phyloP scores from a whole-genome alignment of 2,113 vertebrate genomes.

The Toxotes chatareus region DNA sequence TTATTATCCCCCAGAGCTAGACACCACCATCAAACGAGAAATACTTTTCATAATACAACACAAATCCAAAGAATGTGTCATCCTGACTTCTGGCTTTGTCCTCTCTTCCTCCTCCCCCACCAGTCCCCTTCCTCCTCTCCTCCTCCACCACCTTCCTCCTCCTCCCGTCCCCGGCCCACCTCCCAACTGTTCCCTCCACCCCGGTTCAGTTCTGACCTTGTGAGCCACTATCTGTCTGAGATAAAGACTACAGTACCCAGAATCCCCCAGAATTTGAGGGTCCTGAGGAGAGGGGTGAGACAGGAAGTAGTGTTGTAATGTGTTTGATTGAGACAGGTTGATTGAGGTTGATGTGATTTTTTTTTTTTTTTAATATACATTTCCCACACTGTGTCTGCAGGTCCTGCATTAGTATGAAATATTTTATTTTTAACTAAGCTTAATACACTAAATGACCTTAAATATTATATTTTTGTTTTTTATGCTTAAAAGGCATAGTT shows the following conservation, averaged over 20 bases:
- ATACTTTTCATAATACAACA: neutral
- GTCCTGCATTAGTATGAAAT: neutral
- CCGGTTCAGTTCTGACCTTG: conserved; percentile 91
- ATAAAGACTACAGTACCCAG: conserved; percentile 94
- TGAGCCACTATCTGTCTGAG: conserved; percentile 95
- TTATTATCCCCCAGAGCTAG: neutral
- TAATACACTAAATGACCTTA: neutral
- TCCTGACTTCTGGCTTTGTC: conserved; percentile 79
- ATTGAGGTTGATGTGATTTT: conserved; percentile 30
- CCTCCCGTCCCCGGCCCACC: conserved; percentile 86
- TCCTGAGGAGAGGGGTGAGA: conserved; percentile 97
- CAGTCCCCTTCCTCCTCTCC: conserved; percentile 71
- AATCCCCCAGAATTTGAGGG: conserved; percentile 92
- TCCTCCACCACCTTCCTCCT: conserved; percentile 85
- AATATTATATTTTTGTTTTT: neutral
- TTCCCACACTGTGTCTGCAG: conserved; percentile 59
- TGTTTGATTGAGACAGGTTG: conserved; percentile 38
- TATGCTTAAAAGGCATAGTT: neutral
- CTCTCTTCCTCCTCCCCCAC: conserved; percentile 80
- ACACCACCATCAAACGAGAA: neutral
- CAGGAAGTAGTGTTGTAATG: conserved; percentile 35
- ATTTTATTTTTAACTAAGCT: neutral
- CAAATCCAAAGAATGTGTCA: neutral
- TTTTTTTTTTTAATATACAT: neutral
- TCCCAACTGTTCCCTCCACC: conserved; percentile 87